Conservation (phyloP, 2,888 invertebrate species). For the Mythimna impura region DNA sequence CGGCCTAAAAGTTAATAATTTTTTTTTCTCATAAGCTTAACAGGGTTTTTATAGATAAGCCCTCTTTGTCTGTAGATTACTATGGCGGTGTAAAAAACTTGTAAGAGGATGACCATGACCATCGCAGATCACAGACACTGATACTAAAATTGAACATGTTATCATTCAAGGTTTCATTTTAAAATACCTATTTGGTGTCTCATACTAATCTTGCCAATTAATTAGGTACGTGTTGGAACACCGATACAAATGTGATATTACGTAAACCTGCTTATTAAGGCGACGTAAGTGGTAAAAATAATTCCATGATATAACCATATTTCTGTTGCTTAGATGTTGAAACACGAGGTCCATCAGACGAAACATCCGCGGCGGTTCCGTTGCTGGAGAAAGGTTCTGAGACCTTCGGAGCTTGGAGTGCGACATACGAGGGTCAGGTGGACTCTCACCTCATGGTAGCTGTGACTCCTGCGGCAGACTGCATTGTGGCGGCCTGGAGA, state of each 20-base stretch:
- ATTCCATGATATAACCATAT: slow-evolving; percentile 17
- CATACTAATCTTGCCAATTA: slow-evolving; percentile 34
- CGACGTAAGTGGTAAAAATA: slow-evolving; percentile 12
- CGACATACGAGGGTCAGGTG: slow-evolving; percentile 92
- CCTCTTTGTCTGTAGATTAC: slow-evolving; percentile 20
- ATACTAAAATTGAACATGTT: slow-evolving; percentile 12
- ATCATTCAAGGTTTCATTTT: slow-evolving; percentile 40
- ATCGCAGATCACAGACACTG: slow-evolving; percentile 21
- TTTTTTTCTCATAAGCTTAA: slow-evolving; percentile 4
- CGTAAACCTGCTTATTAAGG: slow-evolving; percentile 24
- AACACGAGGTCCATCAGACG: slow-evolving; percentile 95
- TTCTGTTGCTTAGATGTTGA: slow-evolving; percentile 90
- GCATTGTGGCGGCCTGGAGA: slow-evolving; percentile 95
- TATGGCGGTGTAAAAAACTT: slow-evolving; percentile 18
- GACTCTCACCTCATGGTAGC: slow-evolving; percentile 91
- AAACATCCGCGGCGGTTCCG: slow-evolving; percentile 94
- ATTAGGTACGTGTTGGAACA: slow-evolving; percentile 40
- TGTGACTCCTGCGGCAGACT: slow-evolving; percentile 93
- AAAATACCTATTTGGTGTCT: slow-evolving; percentile 19
- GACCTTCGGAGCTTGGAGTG: slow-evolving; percentile 93
- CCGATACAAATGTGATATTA: slow-evolving; percentile 23
- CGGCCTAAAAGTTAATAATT: background rate
- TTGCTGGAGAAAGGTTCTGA: slow-evolving; percentile 92
- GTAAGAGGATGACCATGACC: slow-evolving; percentile 11
- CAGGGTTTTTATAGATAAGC: slow-evolving; percentile 28